phyloP scores from a whole-genome alignment of 2,113 vertebrate genomes.

The Steatornis caripensis region DNA sequence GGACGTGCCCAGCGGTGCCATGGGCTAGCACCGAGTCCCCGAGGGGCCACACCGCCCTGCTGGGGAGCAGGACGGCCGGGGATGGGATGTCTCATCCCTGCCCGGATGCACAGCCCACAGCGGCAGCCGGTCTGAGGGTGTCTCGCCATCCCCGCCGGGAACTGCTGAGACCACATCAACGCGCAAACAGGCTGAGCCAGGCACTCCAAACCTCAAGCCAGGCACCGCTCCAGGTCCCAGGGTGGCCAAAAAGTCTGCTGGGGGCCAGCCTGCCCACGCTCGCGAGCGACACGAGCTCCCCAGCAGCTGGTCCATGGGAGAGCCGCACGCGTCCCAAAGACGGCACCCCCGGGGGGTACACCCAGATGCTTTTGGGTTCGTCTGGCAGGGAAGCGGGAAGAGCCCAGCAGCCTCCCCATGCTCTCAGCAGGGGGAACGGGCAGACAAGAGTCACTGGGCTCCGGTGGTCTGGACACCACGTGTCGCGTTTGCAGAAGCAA shows the following conservation, averaged over 20 bases:
- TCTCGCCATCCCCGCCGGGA: neutral
- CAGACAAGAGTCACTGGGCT: rapidly evolving
- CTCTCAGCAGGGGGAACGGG: neutral
- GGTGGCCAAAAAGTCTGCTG: neutral
- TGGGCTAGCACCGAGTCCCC: neutral
- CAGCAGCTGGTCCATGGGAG: neutral
- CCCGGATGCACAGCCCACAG: neutral
- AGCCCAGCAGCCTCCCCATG: neutral
- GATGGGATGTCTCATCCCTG: neutral
- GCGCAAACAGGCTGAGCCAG: neutral
- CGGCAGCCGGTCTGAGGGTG: neutral
- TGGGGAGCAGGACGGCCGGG: rapidly evolving
- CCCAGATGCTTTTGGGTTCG: neutral
- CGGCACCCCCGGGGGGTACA: neutral
- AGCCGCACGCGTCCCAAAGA: neutral
- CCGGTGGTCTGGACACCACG: neutral
- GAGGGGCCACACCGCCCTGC: neutral
- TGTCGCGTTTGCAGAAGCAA: neutral
- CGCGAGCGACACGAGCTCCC: neutral
- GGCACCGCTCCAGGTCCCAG: neutral
- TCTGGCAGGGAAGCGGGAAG: neutral
- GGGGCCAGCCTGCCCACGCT: neutral
- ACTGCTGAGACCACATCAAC: neutral
- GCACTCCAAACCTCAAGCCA: neutral
- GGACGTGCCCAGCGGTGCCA: neutral